Evolutionary conservation across 2,113 vertebrate species (phyloP).

Genomic region (Poicephalus gulielmi): DNA sequence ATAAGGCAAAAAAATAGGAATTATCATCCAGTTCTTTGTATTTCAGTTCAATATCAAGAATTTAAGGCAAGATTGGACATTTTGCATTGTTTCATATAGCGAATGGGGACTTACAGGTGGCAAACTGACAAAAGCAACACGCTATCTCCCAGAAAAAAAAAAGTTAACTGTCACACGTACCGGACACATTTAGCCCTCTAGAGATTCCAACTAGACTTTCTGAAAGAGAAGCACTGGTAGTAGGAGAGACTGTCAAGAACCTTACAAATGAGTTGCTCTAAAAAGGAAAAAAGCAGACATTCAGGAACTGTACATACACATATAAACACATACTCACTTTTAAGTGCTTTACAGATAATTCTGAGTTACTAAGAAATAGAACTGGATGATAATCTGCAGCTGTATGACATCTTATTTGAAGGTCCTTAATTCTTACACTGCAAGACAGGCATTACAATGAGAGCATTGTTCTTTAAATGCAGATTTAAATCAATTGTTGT

Average conservation of each 20-base stretch:
- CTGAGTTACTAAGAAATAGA: constrained; percentile 30
- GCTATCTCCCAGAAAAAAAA: constrained; percentile 61
- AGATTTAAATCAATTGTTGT: not conserved
- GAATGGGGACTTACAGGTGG: constrained; percentile 29
- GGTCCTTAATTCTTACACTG: not conserved
- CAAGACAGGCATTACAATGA: not conserved
- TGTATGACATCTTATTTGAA: constrained; percentile 1
- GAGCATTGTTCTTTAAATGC: not conserved
- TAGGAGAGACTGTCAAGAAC: not conserved
- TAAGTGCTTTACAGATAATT: constrained; percentile 50
- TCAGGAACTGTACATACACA: not conserved
- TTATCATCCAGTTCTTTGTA: constrained; percentile 68
- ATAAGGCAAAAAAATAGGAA: constrained; percentile 67
- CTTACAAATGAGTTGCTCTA: not conserved
- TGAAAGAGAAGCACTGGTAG: constrained; percentile 12
- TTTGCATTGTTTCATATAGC: constrained; percentile 75
- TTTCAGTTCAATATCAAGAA: constrained; percentile 25
- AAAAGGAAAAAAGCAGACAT: not conserved
- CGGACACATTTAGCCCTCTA: not conserved
- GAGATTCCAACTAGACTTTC: constrained; percentile 8
- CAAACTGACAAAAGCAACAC: constrained; percentile 59
- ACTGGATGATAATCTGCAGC: constrained; percentile 71
- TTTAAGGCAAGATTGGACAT: constrained; percentile 85
- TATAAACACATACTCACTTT: not conserved
- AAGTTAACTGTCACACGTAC: not conserved